Conservation (phyloP, 2,888 invertebrate genomes). For the Allolobophora icterica region DNA sequence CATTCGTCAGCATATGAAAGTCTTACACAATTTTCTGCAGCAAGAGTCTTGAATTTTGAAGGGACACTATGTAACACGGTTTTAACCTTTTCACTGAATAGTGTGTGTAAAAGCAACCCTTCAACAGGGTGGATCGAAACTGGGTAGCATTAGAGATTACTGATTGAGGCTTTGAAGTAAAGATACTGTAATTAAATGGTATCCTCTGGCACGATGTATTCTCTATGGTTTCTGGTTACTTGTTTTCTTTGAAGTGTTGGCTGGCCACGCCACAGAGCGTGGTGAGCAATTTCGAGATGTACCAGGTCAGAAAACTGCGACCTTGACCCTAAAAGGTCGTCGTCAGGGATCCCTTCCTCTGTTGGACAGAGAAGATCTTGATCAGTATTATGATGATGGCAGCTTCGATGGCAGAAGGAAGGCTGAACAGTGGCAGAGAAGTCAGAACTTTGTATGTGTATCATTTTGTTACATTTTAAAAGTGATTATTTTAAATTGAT, state of each 20-base stretch:
- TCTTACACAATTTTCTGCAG: too few species aligned
- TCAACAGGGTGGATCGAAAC: neutral
- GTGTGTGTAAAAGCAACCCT: too few species aligned
- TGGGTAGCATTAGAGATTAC: neutral
- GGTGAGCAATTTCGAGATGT: conserved; percentile 19
- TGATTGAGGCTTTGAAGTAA: neutral
- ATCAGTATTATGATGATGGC: neutral
- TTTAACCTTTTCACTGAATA: too few species aligned
- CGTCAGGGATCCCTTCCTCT: conserved; percentile 32
- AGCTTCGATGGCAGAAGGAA: neutral
- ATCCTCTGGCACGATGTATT: neutral
- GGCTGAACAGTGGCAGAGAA: conserved; percentile 21
- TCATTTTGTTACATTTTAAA: neutral
- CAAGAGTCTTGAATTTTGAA: too few species aligned
- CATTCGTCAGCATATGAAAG: too few species aligned
- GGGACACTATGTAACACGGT: too few species aligned
- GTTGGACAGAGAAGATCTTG: conserved; percentile 29
- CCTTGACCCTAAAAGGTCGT: conserved; percentile 32
- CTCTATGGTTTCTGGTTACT: neutral
- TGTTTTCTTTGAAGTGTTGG: conserved; percentile 23
- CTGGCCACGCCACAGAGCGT: conserved; percentile 30
- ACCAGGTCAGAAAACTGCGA: neutral
- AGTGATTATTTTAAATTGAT: neutral
- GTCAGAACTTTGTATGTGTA: conserved; percentile 23
- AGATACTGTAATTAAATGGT: neutral